Percentiles rank a stretch among this genome's conserved stretches.
Conservation (phyloP, 2,888 invertebrate species). For the Ophion ventricosus region DNA sequence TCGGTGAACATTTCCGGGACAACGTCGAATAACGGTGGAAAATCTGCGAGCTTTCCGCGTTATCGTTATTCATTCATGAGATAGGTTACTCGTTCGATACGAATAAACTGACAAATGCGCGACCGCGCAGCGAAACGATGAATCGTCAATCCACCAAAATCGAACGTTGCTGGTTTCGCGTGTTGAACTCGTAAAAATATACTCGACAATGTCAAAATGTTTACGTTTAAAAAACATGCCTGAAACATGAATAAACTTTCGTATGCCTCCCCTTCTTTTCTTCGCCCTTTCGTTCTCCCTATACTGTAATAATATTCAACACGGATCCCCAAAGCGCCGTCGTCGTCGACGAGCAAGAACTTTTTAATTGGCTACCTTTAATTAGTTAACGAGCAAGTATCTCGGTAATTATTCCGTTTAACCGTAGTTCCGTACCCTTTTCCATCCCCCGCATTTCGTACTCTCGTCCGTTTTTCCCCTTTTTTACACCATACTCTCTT, state of each 20-base stretch:
- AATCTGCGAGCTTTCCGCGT: slow-evolving; percentile 39
- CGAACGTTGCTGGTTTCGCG: not conserved
- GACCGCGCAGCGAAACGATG: slow-evolving; percentile 16
- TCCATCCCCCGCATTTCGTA: slow-evolving; percentile 40
- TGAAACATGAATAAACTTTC: slow-evolving; percentile 56
- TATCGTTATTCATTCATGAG: slow-evolving; percentile 59
- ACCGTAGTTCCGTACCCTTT: slow-evolving; percentile 73
- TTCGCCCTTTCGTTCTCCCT: slow-evolving; percentile 35
- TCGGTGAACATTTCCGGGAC: slow-evolving; percentile 46
- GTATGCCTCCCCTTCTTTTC: not conserved
- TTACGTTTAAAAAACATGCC: slow-evolving; percentile 55
- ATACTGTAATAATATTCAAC: slow-evolving; percentile 55
- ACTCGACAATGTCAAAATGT: slow-evolving; percentile 39
- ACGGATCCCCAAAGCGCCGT: slow-evolving; percentile 47
- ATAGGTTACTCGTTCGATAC: slow-evolving; percentile 28
- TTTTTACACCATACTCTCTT: slow-evolving; percentile 64
- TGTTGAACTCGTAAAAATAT: too few relatives aligned
- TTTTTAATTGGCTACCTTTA: slow-evolving; percentile 83
- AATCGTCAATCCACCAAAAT: slow-evolving; percentile 21
- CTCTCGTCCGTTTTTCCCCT: slow-evolving; percentile 65
- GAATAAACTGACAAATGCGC: not conserved
- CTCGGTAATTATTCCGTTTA: slow-evolving; percentile 82
- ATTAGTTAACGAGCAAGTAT: slow-evolving; percentile 81
- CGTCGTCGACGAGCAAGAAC: slow-evolving; percentile 76
- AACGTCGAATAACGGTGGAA: slow-evolving; percentile 42